Evolutionary conservation across 2,113 vertebrate genomes (phyloP), one percentile per base, ranked within the genome.

Genomic region (Mormyrus iriodes): DNA sequence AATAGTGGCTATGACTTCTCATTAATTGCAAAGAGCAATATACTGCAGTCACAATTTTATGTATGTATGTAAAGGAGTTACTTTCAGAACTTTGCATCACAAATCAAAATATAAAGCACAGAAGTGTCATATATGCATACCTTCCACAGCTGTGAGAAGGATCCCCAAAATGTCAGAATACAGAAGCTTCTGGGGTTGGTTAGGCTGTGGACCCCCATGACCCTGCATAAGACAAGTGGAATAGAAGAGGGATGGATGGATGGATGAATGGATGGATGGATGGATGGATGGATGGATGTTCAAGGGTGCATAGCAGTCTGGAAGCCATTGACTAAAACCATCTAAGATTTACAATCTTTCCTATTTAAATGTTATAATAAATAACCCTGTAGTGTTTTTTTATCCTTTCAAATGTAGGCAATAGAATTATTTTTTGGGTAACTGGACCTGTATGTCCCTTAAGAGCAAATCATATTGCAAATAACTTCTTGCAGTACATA

Each of bases 331-430:
- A 85, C 46, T 21, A 85, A 49, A 51, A 51, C 46, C 7, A 84
- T n/a, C 48, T 49, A 84, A 84, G 9, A 73, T 42, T 35, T 79
- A 69, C 61, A 69, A 69, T 69, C 61, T 69, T 69, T 27, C 27
- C 10, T 0, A 31, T 31, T 69, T 31, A 31, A 69, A 69, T 0
- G 13, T 79, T 79, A 79, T 4, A 39, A 42, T 79, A 79, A 79
- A 42, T 79, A 21, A 79, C 73, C 73, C 73, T 79, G 35, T 79
- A 42, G 73, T 79, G 42, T 49, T 49, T 85, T 76, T 88, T 73
- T 82, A 91, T 89, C 86, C 79, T 89, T 9, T 53, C 48, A 89
- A 91, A 92, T 10, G 61, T 44, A 91, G 42, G 61, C 90, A 51
- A 85, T n/a, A 21, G 61, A 90, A 53, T 27, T 3, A 3, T 46